Conservation (phyloP, 2,797 vertebrate genomes). For the Enteromius unitaeniatus region DNA sequence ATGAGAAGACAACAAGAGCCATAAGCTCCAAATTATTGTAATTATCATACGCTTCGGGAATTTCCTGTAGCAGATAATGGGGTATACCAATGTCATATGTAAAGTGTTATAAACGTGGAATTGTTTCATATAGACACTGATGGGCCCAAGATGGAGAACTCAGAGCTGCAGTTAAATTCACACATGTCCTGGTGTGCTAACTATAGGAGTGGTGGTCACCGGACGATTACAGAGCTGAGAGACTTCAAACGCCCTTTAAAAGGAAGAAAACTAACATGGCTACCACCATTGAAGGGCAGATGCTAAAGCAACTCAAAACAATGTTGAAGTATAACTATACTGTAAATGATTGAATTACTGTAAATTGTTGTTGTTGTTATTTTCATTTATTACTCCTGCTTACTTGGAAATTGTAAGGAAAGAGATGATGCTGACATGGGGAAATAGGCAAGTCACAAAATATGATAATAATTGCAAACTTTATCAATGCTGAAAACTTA, state of each 20-base stretch:
- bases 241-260: constrained; percentile 62
- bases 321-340: neutral
- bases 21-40: constrained; percentile 55
- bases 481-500: neutral
- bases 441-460: neutral
- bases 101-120: constrained; percentile 30
- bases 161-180: constrained; percentile 53
- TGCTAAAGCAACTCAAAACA: constrained; percentile 57
- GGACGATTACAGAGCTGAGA: constrained; percentile 62
- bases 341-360: constrained; percentile 17
- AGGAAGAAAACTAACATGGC: constrained; percentile 54
- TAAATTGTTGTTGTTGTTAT: constrained; percentile 5
- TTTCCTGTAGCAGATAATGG: constrained; percentile 51
- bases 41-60: constrained; percentile 52
- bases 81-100: constrained; percentile 36
- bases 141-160: constrained; percentile 33
- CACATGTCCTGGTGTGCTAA: constrained; percentile 62
- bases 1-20: constrained; percentile 54
- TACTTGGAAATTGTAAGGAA: neutral
- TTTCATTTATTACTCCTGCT: neutral
- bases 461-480: neutral
- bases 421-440: neutral
- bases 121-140: constrained; percentile 26
- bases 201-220: constrained; percentile 59
- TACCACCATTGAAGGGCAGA: constrained; percentile 52